Evolutionary conservation across 2,113 vertebrate genomes (phyloP).

Genomic region (Sus scrofa): T2T-Sscrofa CM000819.6:10303001-10303500

Average conservation of each 20-base stretch:
- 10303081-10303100: not conserved
- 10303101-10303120: not conserved
- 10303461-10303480: not conserved
- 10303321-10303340: not conserved
- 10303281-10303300: not conserved
- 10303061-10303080: not conserved
- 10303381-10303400: slow-evolving; percentile 4
- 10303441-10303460: not conserved
- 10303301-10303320: not conserved
- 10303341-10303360: slow-evolving; percentile 4
- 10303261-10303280: not conserved
- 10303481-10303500: not conserved
- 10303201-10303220: not conserved
- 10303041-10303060: not conserved
- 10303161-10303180: not conserved
- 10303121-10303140: not conserved
- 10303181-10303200: not conserved
- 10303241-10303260: not conserved
- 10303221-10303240: not conserved
- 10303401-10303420: slow-evolving; percentile 16
- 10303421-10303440: not conserved
- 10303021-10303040: not conserved
- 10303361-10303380: slow-evolving; percentile 44
- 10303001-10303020: not conserved
- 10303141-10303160: not conserved